phyloP scores from a whole-genome alignment of 2,113 vertebrate species.

The Crotophaga sulcirostris region DNA sequence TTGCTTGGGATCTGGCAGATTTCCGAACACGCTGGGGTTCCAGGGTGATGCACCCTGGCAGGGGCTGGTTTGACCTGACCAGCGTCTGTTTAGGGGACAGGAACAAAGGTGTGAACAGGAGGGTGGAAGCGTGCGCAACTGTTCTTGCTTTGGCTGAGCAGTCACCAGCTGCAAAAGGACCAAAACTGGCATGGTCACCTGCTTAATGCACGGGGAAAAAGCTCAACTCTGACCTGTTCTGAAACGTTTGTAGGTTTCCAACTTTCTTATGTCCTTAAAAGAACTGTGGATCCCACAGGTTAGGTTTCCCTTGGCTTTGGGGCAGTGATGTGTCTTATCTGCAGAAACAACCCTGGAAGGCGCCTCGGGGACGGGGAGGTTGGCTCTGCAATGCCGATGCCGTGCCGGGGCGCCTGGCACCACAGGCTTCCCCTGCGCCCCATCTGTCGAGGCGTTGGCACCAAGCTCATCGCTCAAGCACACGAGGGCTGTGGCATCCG shows the following conservation, averaged over 20 bases:
- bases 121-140: background rate
- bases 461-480: background rate
- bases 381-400: background rate
- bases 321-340: background rate
- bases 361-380: background rate
- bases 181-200: accelerated
- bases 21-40: background rate
- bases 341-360: background rate
- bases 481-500: background rate
- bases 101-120: background rate
- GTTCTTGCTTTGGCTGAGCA: background rate
- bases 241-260: background rate
- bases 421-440: background rate
- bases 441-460: accelerated
- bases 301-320: background rate
- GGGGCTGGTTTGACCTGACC: background rate
- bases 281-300: accelerated
- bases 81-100: background rate
- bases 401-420: background rate
- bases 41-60: accelerated
- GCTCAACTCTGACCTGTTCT: background rate
- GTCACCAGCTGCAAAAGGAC: background rate
- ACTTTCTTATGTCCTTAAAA: background rate
- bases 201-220: accelerated
- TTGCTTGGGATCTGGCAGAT: background rate